A percentile compares a stretch with the other conserved stretches of the same genome.
These are phyloP conservation scores for Lycopodina hypogea DNA, from an alignment of 37 sponge, comb jelly and placozoan genomes.

Conservation along the genomic window DNA sequence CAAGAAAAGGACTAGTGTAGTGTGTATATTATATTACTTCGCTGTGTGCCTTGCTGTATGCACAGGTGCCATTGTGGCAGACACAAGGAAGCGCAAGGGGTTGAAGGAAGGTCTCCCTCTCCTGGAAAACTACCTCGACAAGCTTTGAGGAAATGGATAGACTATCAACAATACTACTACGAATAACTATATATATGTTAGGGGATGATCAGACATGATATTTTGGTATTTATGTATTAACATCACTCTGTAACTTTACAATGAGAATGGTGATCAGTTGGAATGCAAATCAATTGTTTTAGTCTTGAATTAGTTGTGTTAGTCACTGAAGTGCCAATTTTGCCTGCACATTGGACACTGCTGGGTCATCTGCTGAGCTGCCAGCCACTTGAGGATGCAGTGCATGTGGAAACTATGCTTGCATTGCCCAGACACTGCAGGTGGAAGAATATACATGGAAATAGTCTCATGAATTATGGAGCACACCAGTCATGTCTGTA, in stretches of 20 bases:
- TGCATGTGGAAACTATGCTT: slow-evolving; percentile 94
- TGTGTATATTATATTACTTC: too few relatives aligned
- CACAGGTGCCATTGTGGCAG: slow-evolving; percentile 62
- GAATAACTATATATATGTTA: too few relatives aligned
- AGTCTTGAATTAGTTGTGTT: too few relatives aligned
- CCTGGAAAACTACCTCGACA: slow-evolving; percentile 91
- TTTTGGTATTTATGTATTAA: background rate
- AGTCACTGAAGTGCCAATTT: slow-evolving; percentile 85
- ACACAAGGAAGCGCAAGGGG: slow-evolving; percentile 95
- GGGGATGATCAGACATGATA: background rate
- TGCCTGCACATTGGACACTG: slow-evolving; percentile 97
- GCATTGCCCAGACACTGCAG: slow-evolving; percentile 80
- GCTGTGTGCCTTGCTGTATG: too few relatives aligned
- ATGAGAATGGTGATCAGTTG: too few relatives aligned
- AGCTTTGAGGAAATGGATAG: slow-evolving; percentile 50
- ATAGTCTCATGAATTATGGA: background rate
- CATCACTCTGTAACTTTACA: too few relatives aligned
- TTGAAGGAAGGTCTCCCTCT: slow-evolving; percentile 82
- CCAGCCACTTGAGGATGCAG: slow-evolving; percentile 97
- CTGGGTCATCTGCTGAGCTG: slow-evolving; percentile 76
- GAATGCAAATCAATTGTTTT: too few relatives aligned
- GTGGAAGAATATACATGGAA: background rate
- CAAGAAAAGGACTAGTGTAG: too few relatives aligned
- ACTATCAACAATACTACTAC: background rate
- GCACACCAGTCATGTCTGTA: background rate